Percentiles rank a stretch among this genome's conserved stretches.
Evolutionary conservation across 2,797 vertebrate genomes (phyloP).

Genomic region (Labeo calbasu): DNA sequence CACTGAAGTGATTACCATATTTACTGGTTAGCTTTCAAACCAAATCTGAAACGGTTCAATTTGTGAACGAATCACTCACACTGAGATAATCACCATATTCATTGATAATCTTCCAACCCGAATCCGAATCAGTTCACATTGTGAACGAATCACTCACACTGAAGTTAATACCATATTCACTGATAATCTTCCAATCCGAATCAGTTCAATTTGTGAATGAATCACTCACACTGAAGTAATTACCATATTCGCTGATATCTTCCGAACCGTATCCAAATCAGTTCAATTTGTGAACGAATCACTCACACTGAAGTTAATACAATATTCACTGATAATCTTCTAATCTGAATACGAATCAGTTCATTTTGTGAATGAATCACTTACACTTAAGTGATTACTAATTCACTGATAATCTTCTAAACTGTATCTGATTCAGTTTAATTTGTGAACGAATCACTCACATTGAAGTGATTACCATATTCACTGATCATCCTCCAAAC

Average conservation of each 20-base stretch:
- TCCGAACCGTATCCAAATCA: too few species aligned
- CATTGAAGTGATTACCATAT: not conserved
- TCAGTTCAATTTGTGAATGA: too few species aligned
- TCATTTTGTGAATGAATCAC: not conserved
- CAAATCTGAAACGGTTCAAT: not conserved
- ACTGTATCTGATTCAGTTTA: not conserved
- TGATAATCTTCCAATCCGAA: too few species aligned
- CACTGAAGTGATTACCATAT: not conserved
- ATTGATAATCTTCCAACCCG: constrained; percentile 1
- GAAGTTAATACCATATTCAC: too few species aligned
- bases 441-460: not conserved
- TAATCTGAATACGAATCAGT: not conserved
- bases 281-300: too few species aligned
- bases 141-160: too few species aligned
- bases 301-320: not conserved
- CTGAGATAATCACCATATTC: not conserved
- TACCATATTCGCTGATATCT: too few species aligned
- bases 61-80: not conserved
- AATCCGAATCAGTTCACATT: too few species aligned
- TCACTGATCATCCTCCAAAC: constrained; percentile 5
- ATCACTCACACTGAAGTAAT: too few species aligned
- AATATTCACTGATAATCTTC: not conserved
- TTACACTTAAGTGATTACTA: not conserved
- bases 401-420: too few species aligned
- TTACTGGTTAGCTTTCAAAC: too few species aligned